These are phyloP conservation scores for Zaprionus africanus DNA, from an alignment of 1,140 invertebrate genomes.

Conservation along the genomic window DNA sequence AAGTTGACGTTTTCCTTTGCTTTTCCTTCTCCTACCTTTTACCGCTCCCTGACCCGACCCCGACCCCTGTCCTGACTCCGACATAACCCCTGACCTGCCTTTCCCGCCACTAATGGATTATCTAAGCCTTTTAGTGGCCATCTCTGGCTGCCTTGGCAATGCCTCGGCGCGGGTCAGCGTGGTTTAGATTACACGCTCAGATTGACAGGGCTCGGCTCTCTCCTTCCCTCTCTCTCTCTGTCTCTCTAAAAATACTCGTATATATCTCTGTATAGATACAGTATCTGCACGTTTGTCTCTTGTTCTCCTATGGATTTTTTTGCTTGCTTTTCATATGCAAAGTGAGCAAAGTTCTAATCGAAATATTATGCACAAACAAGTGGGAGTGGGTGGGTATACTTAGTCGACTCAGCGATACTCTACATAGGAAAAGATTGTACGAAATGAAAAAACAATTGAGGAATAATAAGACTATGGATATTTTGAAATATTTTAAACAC, in stretches of 20 bases:
- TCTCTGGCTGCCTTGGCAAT: conserved; percentile 70
- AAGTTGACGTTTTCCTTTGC: conserved; percentile 51
- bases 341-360: conserved; percentile 54
- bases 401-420: background rate
- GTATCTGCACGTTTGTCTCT: conserved; percentile 1
- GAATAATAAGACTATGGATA: background rate
- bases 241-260: background rate
- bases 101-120: conserved; percentile 76
- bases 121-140: conserved; percentile 81
- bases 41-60: conserved; percentile 33
- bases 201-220: background rate
- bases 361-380: conserved; percentile 48
- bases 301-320: conserved; percentile 1
- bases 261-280: background rate
- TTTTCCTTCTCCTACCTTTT: conserved; percentile 29
- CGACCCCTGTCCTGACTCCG: background rate
- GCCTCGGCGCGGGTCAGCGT: conserved; percentile 19
- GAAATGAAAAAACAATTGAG: background rate
- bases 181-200: conserved; percentile 18
- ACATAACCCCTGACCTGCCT: conserved; percentile 43
- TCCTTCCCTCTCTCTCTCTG: background rate
- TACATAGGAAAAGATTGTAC: no score
- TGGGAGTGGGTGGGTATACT: background rate
- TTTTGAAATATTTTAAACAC: background rate
- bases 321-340: conserved; percentile 48